Conservation (phyloP, 2,888 invertebrate genomes). For the Danaus chrysippus region DNA sequence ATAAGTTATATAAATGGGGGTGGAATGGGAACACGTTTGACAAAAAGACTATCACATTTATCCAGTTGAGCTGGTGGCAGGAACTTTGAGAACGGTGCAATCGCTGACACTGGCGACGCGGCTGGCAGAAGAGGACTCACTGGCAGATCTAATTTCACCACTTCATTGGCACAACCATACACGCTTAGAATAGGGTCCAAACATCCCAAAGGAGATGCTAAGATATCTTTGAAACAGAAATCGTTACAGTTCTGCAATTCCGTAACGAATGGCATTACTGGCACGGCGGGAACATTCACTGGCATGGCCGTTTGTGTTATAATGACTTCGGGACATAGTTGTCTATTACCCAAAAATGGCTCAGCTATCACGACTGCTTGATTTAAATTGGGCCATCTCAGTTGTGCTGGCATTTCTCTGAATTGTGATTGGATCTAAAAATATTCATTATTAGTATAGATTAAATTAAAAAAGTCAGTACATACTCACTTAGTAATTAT, state of each 20-base stretch:
- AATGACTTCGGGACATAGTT: background rate
- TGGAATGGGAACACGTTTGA: constrained; percentile 24
- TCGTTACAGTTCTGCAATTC: constrained; percentile 28
- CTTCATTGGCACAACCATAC: constrained; percentile 20
- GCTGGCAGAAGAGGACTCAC: constrained; percentile 47
- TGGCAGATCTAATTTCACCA: constrained; percentile 28
- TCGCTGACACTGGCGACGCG: constrained; percentile 49
- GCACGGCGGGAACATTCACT: constrained; percentile 6
- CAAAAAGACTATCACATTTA: constrained; percentile 16
- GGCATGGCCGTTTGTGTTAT: constrained; percentile 7
- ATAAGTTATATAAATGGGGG: constrained; percentile 30
- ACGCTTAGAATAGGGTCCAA: constrained; percentile 31
- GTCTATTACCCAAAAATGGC: background rate
- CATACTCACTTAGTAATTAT: too few species aligned
- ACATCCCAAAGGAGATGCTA: constrained; percentile 31
- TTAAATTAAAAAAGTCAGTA: background rate
- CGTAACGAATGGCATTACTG: constrained; percentile 24
- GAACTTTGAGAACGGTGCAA: constrained; percentile 35
- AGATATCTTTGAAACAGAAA: constrained; percentile 25
- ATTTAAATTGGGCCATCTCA: background rate
- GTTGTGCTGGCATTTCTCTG: constrained; percentile 4
- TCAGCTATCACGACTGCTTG: constrained; percentile 9
- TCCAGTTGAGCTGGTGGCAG: constrained; percentile 14
- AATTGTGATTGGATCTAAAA: constrained; percentile 21
- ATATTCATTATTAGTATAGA: background rate